Evolutionary conservation across 2,888 invertebrate species (phyloP).

Genomic region (Ormyrus pomaceus): DNA sequence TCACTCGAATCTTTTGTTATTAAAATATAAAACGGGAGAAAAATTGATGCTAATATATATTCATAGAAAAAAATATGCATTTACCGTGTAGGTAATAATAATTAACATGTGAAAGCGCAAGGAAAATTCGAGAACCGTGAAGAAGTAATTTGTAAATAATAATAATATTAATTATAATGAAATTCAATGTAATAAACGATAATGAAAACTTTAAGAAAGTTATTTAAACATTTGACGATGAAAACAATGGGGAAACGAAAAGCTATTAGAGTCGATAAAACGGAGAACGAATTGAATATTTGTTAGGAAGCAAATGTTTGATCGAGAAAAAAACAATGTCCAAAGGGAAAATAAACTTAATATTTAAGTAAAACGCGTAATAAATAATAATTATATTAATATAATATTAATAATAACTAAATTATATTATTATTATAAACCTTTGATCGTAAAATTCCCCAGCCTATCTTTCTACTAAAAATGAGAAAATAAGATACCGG

Average conservation of each 20-base stretch:
- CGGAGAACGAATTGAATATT: conserved; percentile 44
- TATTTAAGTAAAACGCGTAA: conserved; percentile 58
- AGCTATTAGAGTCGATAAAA: conserved; percentile 47
- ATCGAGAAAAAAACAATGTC: conserved; percentile 60
- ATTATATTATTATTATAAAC: conserved; percentile 52
- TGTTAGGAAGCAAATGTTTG: conserved; percentile 39
- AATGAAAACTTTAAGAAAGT: conserved; percentile 50
- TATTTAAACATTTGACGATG: conserved; percentile 48
- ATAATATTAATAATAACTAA: conserved; percentile 48
- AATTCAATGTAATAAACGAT: conserved; percentile 42
- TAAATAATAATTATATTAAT: conserved; percentile 56
- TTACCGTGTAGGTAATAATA: conserved; percentile 59
- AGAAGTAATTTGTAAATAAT: conserved; percentile 53
- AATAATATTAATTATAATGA: conserved; percentile 34
- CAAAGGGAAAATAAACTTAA: conserved; percentile 60
- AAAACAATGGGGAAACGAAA: conserved; percentile 43
- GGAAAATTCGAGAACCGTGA: conserved; percentile 52
- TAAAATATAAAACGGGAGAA: conserved; percentile 48
- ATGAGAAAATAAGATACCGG: conserved; percentile 56
- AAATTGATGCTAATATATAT: conserved; percentile 38
- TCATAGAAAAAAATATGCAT: conserved; percentile 51
- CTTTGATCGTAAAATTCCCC: conserved; percentile 65
- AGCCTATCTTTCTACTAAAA: conserved; percentile 72
- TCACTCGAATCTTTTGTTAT: conserved; percentile 57
- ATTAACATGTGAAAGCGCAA: conserved; percentile 53